Evolutionary conservation across 2,113 vertebrate genomes (phyloP), one percentile per base, ranked within the genome.

Genomic region (Melanerpes formicivorus): DNA sequence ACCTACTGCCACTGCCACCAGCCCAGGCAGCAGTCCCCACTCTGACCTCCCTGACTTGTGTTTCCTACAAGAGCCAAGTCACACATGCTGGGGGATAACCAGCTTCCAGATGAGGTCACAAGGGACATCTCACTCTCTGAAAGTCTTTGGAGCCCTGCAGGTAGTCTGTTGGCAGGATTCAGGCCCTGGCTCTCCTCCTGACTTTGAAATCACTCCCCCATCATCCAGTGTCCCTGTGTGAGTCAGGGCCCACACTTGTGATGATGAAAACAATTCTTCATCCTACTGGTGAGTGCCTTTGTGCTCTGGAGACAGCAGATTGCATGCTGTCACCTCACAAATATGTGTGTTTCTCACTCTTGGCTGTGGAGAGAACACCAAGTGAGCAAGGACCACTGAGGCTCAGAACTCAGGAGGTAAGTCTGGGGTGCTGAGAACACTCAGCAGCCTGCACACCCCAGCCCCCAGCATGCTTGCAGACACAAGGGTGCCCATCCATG

Each of bases 1-100:
- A 2, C 18, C 18, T 11, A 40, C 6, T 58, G 64, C 66, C 6
- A 1, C 26, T n/a, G 44, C 66, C 22, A 1, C 44, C 66, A 58
- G 22, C 71, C n/a, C 3, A 6, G 37, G 17, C 16, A 13, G 18
- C 14, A 1, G 32, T 3, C 32, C 54, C 23, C 0, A 2, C 42
- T 54, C 54, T 12, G 17, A 13, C 14, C 10, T 0, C 5, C 46
- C 40, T 4, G 2, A 9, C 59, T 23, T 9, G 5, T 12, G 0
- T 42, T 27, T 72, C 69, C 64, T 55, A 1, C 42, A 26, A 7
- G 64, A 58, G 67, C 52, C 55, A 14, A 26, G 30, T 7, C 37
- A 37, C 63, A 21, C 17, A 0, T 14, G 2, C n/a, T 15, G 21
- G 19, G 37, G 7, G 32, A 69, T 1, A 64, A 4, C 5, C 19